Evolutionary conservation across 2,113 vertebrate species (phyloP), one percentile per base, ranked within the genome.

Genomic region (Noturus placidus): DNA sequence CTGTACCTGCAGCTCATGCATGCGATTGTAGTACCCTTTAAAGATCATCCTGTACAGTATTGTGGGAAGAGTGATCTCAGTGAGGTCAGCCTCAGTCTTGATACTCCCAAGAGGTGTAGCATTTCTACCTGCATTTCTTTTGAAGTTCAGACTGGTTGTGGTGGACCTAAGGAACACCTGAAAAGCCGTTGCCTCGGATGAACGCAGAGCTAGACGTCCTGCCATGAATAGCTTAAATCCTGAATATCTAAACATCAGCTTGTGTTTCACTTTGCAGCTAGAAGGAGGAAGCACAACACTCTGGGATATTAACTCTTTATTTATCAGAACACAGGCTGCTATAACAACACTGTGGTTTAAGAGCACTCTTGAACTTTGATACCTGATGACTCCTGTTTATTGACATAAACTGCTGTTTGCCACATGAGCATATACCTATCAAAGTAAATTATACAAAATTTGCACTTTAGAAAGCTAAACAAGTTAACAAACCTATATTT

Each of bases 1-100:
- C 0, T 70, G 0, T 93, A 95, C 95, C 95, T 96, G 95, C 0
- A 96, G 86, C 84, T 96, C 95, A 83, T 96, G 95, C 69, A 93
- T 6, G 46, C 90, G 92, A 35, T 85, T 93, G 83, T 91, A 83
- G 90, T 92, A 96, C 0, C 95, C 93, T 88, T 93, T 90, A 85
- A 94, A 92, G 14, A 91, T 17, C 82, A 95, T 10, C 67, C 92
- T 94, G 92, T 92, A 95, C 1, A 95, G 13, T 38, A 93, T 46
- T 52, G 90, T 87, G 74, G 80, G 72, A 33, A 87, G 33, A 65
- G 86, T 91, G 85, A 94, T 88, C 0, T 8, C 83, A 1, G 92
- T 94, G 4, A 95, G 93, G 80, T 95, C 94, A 67, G 92, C 84
- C 2, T 79, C 22, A 0, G 92, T 92, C 85, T 70, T 90, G 54